These are phyloP conservation scores for Pycnomerus fuliginosus DNA, from an alignment of 2,888 invertebrate genomes.

Conservation along the genomic window DNA sequence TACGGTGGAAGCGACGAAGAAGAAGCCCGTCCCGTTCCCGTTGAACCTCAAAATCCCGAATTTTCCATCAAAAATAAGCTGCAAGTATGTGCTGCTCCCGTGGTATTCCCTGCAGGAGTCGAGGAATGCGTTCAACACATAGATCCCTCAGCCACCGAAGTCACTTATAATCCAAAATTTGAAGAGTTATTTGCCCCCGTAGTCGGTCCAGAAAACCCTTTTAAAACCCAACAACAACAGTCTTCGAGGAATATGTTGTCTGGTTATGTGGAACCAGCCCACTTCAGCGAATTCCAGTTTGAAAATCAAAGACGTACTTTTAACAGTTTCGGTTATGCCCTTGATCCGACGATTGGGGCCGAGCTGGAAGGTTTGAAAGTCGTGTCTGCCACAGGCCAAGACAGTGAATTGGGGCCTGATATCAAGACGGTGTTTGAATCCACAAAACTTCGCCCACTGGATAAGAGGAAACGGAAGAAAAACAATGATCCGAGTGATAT, in stretches of 20 bases:
- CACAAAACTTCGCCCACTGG: conserved; percentile 68
- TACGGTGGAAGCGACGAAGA: conserved; percentile 73
- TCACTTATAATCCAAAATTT: conserved; percentile 88
- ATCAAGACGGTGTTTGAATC: conserved; percentile 87
- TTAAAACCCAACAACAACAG: conserved; percentile 84
- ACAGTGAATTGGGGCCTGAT: conserved; percentile 23
- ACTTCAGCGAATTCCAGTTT: conserved; percentile 95
- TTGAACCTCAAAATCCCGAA: conserved; percentile 53
- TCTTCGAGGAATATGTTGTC: conserved; percentile 89
- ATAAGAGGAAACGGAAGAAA: conserved; percentile 72
- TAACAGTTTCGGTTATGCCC: conserved; percentile 90
- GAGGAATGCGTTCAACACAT: conserved; percentile 71
- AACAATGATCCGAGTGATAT: conserved; percentile 91
- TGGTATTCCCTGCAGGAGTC: conserved; percentile 76
- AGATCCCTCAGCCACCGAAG: conserved; percentile 77
- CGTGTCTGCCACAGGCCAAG: conserved; percentile 59
- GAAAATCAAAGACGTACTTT: conserved; percentile 95
- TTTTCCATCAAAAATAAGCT: conserved; percentile 63
- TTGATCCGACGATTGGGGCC: conserved; percentile 85
- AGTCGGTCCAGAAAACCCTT: conserved; percentile 91
- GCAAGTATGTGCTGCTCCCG: conserved; percentile 79
- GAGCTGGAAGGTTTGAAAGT: conserved; percentile 45
- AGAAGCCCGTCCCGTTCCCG: conserved; percentile 38
- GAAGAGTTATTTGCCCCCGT: conserved; percentile 93
- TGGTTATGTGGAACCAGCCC: conserved; percentile 93